Conservation (phyloP, 1,140 invertebrate genomes). For the Leguminivora glycinivorella region DNA sequence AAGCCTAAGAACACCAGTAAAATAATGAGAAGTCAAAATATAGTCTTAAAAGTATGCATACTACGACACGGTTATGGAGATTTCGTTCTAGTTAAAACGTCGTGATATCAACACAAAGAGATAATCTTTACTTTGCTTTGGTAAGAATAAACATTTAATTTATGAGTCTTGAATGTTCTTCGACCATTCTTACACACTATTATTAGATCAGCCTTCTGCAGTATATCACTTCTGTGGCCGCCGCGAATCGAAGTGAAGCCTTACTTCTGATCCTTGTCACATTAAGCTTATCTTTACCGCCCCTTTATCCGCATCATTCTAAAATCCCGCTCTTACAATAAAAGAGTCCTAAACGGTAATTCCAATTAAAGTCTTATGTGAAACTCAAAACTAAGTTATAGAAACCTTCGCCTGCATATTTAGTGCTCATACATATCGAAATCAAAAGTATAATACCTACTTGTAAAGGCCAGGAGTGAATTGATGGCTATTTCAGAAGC, state of each 20-base stretch:
- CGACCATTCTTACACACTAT: background rate
- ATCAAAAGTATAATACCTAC: too few relatives aligned
- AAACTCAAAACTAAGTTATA: background rate
- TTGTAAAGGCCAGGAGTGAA: background rate
- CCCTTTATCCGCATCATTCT: background rate
- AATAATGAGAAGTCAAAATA: too few relatives aligned
- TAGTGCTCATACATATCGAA: too few relatives aligned
- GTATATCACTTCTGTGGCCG: background rate
- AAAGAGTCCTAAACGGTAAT: background rate
- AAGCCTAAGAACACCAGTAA: too few relatives aligned
- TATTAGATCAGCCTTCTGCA: background rate
- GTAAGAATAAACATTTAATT: too few relatives aligned
- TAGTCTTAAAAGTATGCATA: too few relatives aligned
- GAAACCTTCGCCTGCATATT: too few relatives aligned
- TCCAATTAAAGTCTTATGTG: background rate
- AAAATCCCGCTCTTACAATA: background rate
- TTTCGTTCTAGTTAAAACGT: too few relatives aligned
- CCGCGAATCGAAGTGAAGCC: background rate
- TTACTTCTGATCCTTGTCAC: background rate
- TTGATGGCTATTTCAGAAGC: constrained; percentile 4
- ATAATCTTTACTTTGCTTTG: too few relatives aligned
- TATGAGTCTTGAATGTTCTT: too few relatives aligned
- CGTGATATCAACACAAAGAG: too few relatives aligned
- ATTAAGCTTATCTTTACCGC: background rate
- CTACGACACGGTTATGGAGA: too few relatives aligned